Percentiles rank a stretch among this genome's conserved stretches.
These are phyloP conservation scores for Zygaena filipendulae DNA, from an alignment of 2,888 invertebrate genomes.

Conservation along the genomic window DNA sequence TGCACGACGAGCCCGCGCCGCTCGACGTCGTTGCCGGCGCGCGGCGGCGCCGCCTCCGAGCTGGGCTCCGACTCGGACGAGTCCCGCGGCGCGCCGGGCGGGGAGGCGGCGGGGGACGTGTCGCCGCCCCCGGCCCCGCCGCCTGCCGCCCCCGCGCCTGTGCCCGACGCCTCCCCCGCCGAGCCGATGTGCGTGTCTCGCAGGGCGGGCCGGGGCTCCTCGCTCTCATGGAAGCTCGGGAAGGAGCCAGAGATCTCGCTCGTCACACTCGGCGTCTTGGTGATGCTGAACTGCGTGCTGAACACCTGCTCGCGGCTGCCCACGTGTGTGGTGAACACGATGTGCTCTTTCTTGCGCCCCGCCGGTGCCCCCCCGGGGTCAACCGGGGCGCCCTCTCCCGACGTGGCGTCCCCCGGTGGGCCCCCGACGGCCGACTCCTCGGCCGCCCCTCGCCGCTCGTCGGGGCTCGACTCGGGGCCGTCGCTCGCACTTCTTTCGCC, in stretches of 20 bases:
- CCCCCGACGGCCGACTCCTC: slow-evolving; percentile 1
- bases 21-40: slow-evolving; percentile 71
- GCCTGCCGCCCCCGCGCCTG: slow-evolving; percentile 14
- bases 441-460: not conserved
- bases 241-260: slow-evolving; percentile 69
- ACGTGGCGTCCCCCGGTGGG: slow-evolving; percentile 9
- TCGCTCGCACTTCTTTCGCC: slow-evolving; percentile 8
- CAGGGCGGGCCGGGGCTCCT: slow-evolving; percentile 59
- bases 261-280: slow-evolving; percentile 72
- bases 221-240: slow-evolving; percentile 62
- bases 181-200: slow-evolving; percentile 19
- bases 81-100: slow-evolving; percentile 26
- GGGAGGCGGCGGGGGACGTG: slow-evolving; percentile 16
- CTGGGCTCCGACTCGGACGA: slow-evolving; percentile 82
- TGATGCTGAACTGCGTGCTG: slow-evolving; percentile 72
- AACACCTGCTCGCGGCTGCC: slow-evolving; percentile 78
- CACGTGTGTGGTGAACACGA: slow-evolving; percentile 75
- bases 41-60: slow-evolving; percentile 60
- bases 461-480: slow-evolving; percentile 10
- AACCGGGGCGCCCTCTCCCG: slow-evolving; percentile 7
- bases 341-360: slow-evolving; percentile 46
- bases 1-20: slow-evolving; percentile 76
- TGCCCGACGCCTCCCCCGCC: slow-evolving; percentile 13
- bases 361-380: slow-evolving; percentile 6
- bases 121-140: slow-evolving; percentile 20